Base-by-base conservation (phyloP, 2,113 vertebrate species). In the Lagopus leucura region DNA sequence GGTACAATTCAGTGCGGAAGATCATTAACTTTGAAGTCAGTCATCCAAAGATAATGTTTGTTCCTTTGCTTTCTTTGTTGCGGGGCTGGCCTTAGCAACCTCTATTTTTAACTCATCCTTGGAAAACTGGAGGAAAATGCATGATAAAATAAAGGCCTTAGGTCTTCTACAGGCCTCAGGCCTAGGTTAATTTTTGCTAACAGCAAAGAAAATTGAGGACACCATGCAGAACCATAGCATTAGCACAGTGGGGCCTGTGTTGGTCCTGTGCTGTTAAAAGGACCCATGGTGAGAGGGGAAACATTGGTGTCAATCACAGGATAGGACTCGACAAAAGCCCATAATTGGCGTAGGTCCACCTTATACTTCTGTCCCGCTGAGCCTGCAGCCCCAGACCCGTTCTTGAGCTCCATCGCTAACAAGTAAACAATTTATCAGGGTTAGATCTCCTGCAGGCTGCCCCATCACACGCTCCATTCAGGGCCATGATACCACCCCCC, bases 371-470 rank as follows among this genome's bases (percentile, higher is more conserved):
- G 97, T 98, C 98, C 98, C 18, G 97, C 98, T 98, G 98, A 92
- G 98, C 93, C 95, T 54, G 82, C 92, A 97, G 98, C 96, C 97
- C 94, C 94, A 55, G 71, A 97, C 96, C 96, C 93, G 95, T 96
- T 97, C 97, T 97, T 93, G 97, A 97, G 97, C 97, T 96, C 97
- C 96, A 97, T 97, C 36, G 65, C 98, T 98, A 98, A 99, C 98
- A 98, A 98, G 98, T 98, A 98, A 98, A 98, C 98, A 98, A 98
- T 98, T 98, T 98, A 98, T 98, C 98, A 98, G 98, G 98, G 98
- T 98, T 98, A 97, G 97, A 96, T 98, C 98, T 98, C 97, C 97
- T 97, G 97, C 96, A 91, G 98, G 96, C 96, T 97, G 96, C 97
- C 96, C 97, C 97, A 97, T 97, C 97, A 95, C 98, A 98, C 94